A percentile compares a stretch with the other conserved stretches of the same genome.
Conservation (phyloP, 92 coral and sea anemone species). For the Parazoanthus swiftii region DNA sequence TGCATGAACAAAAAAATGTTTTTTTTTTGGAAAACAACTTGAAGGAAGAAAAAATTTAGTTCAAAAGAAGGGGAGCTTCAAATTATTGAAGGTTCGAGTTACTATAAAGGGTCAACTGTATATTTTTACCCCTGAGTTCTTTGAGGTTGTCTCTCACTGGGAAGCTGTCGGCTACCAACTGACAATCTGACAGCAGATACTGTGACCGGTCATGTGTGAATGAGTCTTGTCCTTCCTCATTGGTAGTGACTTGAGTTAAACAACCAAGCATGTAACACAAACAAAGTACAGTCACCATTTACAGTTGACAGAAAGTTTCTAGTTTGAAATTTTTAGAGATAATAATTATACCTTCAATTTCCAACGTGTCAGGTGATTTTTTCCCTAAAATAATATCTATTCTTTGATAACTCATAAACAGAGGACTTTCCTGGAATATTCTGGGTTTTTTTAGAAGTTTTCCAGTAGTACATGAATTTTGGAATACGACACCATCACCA, state of each 20-base stretch:
- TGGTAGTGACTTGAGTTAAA: neutral
- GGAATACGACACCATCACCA: too few species aligned
- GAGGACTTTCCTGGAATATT: too few species aligned
- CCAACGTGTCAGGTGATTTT: neutral
- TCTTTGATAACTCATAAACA: neutral
- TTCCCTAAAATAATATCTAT: too few species aligned
- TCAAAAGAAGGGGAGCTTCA: neutral
- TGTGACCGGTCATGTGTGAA: conserved; percentile 7
- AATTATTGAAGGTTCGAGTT: neutral
- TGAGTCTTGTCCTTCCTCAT: neutral
- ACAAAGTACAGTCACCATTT: neutral
- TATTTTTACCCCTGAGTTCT: conserved; percentile 8
- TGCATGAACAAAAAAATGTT: too few species aligned
- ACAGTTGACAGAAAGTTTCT: neutral
- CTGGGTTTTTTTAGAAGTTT: too few species aligned
- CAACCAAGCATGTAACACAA: neutral
- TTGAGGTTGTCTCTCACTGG: neutral
- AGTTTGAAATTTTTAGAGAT: too few species aligned
- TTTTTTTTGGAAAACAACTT: neutral
- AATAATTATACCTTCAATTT: too few species aligned
- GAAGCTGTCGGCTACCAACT: conserved; percentile 28
- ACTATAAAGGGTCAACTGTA: neutral
- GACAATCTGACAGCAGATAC: conserved; percentile 26
- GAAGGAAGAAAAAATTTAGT: neutral
- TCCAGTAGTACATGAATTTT: too few species aligned